These are phyloP conservation scores for Bucorvus abyssinicus DNA, from an alignment of 2,797 vertebrate genomes.

Conservation along the genomic window DNA sequence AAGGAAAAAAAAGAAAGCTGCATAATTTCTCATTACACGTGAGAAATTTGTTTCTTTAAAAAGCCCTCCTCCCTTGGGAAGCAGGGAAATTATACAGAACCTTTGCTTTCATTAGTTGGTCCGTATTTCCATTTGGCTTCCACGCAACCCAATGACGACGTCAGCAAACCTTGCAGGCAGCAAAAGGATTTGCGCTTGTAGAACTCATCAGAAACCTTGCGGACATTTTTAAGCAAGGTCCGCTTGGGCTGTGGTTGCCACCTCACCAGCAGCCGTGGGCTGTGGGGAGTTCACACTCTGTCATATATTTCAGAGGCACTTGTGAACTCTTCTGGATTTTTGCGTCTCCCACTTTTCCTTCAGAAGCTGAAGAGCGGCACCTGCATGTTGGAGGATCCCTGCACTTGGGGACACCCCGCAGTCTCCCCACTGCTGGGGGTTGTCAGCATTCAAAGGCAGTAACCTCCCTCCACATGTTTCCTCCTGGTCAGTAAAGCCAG, in stretches of 20 bases:
- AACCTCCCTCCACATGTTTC: not conserved
- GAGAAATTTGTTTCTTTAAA: not conserved
- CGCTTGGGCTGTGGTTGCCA: not conserved
- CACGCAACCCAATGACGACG: not conserved
- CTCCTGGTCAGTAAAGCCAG: not conserved
- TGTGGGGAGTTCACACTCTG: not conserved
- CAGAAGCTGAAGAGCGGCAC: not conserved
- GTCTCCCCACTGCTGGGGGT: not conserved
- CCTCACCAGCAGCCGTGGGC: not conserved
- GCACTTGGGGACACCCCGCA: fast-evolving
- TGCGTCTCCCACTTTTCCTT: not conserved
- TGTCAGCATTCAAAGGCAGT: not conserved
- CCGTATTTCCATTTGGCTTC: constrained; percentile 2
- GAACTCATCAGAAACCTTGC: not conserved
- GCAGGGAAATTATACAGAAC: not conserved
- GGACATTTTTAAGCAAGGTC: not conserved
- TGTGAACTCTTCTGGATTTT: not conserved
- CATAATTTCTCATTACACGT: not conserved
- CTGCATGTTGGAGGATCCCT: not conserved
- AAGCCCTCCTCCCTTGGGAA: not conserved
- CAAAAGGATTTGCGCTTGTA: not conserved
- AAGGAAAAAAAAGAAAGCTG: not conserved
- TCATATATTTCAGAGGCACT: not conserved
- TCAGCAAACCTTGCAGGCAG: not conserved
- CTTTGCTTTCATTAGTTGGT: constrained; percentile 7